Conservation (phyloP, 2,888 invertebrate species). For the Ctena decussata region DNA sequence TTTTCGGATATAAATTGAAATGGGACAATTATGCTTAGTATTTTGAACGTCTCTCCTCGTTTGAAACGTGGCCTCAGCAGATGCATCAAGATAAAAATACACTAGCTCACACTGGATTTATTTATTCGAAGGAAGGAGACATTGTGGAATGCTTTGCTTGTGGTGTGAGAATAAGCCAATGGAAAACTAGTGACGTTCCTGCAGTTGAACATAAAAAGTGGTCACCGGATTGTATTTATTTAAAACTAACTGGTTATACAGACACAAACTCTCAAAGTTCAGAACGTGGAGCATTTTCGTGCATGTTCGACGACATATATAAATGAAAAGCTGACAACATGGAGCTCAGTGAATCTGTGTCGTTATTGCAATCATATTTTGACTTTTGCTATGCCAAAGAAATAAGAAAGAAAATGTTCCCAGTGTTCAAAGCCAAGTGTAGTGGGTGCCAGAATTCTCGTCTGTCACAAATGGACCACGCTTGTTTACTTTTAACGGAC, state of each 20-base stretch:
- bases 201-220: constrained; percentile 31
- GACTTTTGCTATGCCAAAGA: constrained; percentile 50
- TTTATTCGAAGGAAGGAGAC: constrained; percentile 56
- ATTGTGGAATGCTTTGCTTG: constrained; percentile 50
- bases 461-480: constrained; percentile 43
- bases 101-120: too few species aligned
- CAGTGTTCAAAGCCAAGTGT: constrained; percentile 40
- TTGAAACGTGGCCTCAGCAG: too few species aligned
- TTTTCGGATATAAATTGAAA: too few species aligned
- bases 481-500: constrained; percentile 26
- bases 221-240: constrained; percentile 36
- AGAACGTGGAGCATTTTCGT: not conserved
- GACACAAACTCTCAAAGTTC: not conserved
- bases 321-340: constrained; percentile 1
- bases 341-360: constrained; percentile 25
- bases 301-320: not conserved
- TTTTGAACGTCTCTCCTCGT: too few species aligned
- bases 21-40: too few species aligned
- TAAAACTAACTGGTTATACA: constrained; percentile 26
- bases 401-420: constrained; percentile 18
- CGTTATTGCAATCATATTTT: constrained; percentile 47
- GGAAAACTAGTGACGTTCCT: constrained; percentile 29
- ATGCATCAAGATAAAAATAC: too few species aligned
- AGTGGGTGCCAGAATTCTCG: constrained; percentile 23
- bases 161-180: constrained; percentile 41